Evolutionary conservation across 2,113 vertebrate species (phyloP).

Genomic region (Aptenodytes patagonicus): DNA sequence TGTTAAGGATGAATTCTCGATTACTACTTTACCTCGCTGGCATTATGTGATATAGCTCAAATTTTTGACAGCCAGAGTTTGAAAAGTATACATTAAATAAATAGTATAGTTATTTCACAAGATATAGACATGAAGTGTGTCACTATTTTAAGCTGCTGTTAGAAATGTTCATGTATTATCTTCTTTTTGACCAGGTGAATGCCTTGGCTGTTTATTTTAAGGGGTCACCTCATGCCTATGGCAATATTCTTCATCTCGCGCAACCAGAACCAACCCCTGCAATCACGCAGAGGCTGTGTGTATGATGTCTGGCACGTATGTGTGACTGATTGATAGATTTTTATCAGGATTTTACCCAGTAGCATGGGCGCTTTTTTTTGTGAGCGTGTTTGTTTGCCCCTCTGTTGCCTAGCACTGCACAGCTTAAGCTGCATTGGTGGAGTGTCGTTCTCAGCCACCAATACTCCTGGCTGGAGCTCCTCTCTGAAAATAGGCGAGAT

Average conservation of each 20-base stretch:
- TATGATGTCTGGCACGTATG: rapidly evolving
- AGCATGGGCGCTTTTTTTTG: neutral
- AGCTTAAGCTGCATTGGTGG: neutral
- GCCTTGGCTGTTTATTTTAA: neutral
- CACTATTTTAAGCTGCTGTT: neutral
- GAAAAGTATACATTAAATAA: neutral
- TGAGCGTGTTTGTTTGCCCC: rapidly evolving
- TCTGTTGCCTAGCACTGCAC: neutral
- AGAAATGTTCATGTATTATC: neutral
- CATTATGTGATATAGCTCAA: neutral
- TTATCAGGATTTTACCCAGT: neutral
- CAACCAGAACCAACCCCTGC: neutral
- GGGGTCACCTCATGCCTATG: neutral
- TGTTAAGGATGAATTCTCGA: neutral
- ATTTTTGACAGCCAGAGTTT: neutral
- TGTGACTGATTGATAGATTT: too few species aligned
- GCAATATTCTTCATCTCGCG: neutral
- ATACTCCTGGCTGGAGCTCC: rapidly evolving
- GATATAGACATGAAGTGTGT: neutral
- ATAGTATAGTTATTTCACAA: neutral
- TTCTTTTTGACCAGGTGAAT: neutral
- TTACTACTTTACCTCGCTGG: neutral
- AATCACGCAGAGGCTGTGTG: rapidly evolving
- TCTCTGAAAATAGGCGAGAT: neutral
- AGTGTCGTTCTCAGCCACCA: neutral